A percentile compares a stretch with the other conserved stretches of the same genome.
These are phyloP conservation scores for Eupithecia abbreviata DNA, from an alignment of 2,888 invertebrate genomes.

Conservation along the genomic window DNA sequence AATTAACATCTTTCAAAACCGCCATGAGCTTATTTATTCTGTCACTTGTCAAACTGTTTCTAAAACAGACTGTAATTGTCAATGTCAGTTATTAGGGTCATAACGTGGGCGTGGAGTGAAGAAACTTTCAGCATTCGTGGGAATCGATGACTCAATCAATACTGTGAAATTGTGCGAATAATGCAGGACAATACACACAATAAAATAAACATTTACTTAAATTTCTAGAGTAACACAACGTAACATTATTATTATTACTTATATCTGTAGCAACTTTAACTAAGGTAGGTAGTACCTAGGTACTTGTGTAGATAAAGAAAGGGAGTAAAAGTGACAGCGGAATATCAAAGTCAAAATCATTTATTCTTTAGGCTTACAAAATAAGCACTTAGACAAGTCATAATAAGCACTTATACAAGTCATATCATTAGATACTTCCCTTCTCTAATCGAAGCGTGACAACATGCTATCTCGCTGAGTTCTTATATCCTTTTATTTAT, in stretches of 20 bases:
- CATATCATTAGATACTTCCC: no score
- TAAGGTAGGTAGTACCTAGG: not conserved
- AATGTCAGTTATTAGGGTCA: constrained; percentile 53
- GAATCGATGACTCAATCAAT: constrained; percentile 26
- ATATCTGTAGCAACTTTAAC: not conserved
- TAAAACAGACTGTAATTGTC: constrained; percentile 50
- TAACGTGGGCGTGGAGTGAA: constrained; percentile 44
- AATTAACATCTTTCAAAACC: constrained; percentile 32
- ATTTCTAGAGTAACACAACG: not conserved
- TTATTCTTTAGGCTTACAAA: no score
- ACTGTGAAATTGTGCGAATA: not conserved
- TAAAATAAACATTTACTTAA: not conserved
- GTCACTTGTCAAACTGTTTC: constrained; percentile 38
- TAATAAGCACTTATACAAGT: no score
- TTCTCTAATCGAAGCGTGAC: no score
- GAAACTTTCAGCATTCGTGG: constrained; percentile 44
- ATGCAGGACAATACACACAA: not conserved
- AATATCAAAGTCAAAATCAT: no score
- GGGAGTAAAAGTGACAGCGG: not conserved
- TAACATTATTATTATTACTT: not conserved
- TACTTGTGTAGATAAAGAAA: not conserved
- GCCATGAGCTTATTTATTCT: constrained; percentile 30
- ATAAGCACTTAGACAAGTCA: no score
- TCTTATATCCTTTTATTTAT: no score
- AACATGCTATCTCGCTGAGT: no score